Evolutionary conservation across 2,113 vertebrate species (phyloP), one percentile per base, ranked within the genome.

Genomic region (Thunnus thynnus): DNA sequence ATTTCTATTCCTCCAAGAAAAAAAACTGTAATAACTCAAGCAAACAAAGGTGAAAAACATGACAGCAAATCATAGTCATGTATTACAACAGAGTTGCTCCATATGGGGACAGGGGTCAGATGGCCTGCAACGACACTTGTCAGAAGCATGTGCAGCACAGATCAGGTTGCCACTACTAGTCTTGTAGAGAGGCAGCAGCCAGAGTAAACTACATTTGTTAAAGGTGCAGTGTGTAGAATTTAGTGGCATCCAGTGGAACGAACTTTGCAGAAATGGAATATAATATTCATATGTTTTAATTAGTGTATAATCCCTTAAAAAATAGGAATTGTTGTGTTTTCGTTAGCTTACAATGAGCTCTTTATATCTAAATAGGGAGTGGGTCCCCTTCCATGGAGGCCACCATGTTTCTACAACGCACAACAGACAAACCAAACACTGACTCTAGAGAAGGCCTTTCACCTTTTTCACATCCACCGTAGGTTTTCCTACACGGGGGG

Each of bases 91-190:
- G 14, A 67, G 54, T 8, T n/a, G 72, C 18, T 82, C 78, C 54
- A 83, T 76, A 87, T 67, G 64, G 48, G 57, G 75, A 80, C 73
- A 51, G 14, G 9, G 18, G 79, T 90, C 88, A 89, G 41, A 84
- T 79, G 30, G 64, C 36, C 13, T 10, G 17, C 32, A 57, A 66
- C 55, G 41, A 79, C 82, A 82, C 78, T 80, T 54, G 72, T 88
- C 75, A 84, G 27, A 75, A 85, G 55, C 30, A 66, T 74, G 72
- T 72, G 62, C 27, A 55, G 25, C 75, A 78, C 76, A 80, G 79
- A 89, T 92, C 83, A 78, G 52, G 81, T 89, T 91, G 30, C 88
- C 14, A 63, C 69, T 73, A 62, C 76, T 46, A 84, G 47, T 57
- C 22, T 1, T 51, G 54, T 20, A 65, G 78, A 50, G 25, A 52